A percentile compares a stretch with the other conserved stretches of the same genome.
These are phyloP conservation scores for Drosophila funebris DNA, from an alignment of 1,140 invertebrate genomes.

Conservation along the genomic window DNA sequence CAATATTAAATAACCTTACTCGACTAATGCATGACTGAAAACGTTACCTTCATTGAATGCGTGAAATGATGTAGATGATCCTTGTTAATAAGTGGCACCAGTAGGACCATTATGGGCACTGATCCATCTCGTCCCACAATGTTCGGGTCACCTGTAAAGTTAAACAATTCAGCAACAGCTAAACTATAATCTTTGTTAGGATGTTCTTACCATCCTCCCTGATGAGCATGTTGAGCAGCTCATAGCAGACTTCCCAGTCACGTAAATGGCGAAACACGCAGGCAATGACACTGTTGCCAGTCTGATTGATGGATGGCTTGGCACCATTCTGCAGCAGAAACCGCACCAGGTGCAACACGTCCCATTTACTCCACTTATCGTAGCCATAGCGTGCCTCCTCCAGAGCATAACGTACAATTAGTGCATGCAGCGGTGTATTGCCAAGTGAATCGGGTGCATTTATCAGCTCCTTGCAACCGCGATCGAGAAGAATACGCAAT, in stretches of 20 bases:
- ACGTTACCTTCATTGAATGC: conserved; percentile 89
- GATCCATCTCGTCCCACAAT: conserved; percentile 89
- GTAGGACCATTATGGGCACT: conserved; percentile 89
- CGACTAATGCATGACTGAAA: not conserved
- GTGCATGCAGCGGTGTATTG: conserved; percentile 87
- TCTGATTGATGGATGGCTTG: conserved; percentile 88
- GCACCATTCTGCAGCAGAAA: conserved; percentile 88
- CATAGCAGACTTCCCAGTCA: conserved; percentile 91
- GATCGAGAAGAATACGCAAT: conserved; percentile 87
- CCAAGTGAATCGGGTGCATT: conserved; percentile 89
- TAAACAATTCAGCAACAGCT: not conserved
- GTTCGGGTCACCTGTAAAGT: conserved; percentile 86
- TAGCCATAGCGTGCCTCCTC: conserved; percentile 89
- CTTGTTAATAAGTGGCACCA: conserved; percentile 90
- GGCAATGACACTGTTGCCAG: conserved; percentile 89
- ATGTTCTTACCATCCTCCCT: conserved; percentile 86
- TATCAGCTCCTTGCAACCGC: conserved; percentile 89
- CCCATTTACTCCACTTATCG: conserved; percentile 90
- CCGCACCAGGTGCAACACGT: conserved; percentile 88
- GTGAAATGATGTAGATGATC: conserved; percentile 90
- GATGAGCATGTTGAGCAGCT: conserved; percentile 89
- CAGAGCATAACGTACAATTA: conserved; percentile 89
- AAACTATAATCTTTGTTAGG: not conserved
- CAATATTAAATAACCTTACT: not conserved
- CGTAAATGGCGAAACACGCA: conserved; percentile 89